Percentiles rank a stretch among this genome's conserved stretches.
These are phyloP conservation scores for Caenorhabditis doughertyi DNA, from an alignment of 2,888 invertebrate species.

Conservation along the genomic window DNA sequence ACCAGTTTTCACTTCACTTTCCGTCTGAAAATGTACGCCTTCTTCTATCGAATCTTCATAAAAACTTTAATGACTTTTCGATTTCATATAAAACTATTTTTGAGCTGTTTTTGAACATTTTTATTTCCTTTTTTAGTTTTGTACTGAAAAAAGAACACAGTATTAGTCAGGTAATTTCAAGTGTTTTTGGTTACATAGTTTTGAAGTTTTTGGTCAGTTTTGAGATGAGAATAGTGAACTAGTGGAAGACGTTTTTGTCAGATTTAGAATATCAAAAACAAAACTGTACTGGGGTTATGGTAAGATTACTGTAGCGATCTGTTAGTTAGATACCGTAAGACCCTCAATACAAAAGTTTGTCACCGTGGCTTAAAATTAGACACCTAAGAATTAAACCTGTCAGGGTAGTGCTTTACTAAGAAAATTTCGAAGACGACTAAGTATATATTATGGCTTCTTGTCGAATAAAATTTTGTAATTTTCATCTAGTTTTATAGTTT, in stretches of 20 bases:
- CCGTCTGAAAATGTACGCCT: slow-evolving; percentile 9
- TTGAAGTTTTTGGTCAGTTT: background rate
- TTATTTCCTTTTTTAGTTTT: slow-evolving; percentile 44
- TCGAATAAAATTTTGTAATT: background rate
- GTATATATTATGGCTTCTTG: too few species aligned
- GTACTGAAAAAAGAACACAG: slow-evolving; percentile 23
- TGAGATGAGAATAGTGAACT: background rate
- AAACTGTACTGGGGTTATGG: too few species aligned
- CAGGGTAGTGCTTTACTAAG: too few species aligned
- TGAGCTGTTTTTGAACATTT: background rate
- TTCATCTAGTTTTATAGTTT: background rate
- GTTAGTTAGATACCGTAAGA: too few species aligned
- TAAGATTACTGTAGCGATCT: too few species aligned
- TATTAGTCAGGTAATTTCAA: slow-evolving; percentile 2
- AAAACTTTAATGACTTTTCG: slow-evolving; percentile 35
- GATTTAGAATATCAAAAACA: too few species aligned
- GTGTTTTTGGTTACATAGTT: slow-evolving; percentile 3
- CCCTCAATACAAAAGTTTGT: too few species aligned
- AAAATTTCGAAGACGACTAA: too few species aligned
- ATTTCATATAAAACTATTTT: slow-evolving; percentile 44
- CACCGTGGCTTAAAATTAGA: too few species aligned
- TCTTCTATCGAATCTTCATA: slow-evolving; percentile 4
- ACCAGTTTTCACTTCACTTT: too few species aligned
- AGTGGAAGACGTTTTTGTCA: too few species aligned
- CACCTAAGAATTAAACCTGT: too few species aligned